phyloP scores from a whole-genome alignment of 2,888 invertebrate genomes.

The Blastobasis adustella region DNA sequence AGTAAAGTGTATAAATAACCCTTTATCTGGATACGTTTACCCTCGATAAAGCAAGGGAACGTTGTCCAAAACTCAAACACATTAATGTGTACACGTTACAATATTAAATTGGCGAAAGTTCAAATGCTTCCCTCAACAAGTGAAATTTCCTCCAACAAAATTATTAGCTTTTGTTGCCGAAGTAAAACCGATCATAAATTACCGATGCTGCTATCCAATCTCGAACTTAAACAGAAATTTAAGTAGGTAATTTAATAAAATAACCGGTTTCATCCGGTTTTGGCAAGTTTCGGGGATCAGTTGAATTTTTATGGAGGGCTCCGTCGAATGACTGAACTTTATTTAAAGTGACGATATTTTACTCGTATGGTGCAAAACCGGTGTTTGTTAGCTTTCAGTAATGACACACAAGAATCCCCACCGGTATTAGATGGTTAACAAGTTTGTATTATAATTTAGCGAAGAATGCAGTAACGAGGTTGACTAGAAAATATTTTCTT shows the following conservation, averaged over 20 bases:
- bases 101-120: conserved; percentile 40
- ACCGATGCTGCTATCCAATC: conserved; percentile 45
- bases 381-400: too few relatives aligned
- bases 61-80: conserved; percentile 26
- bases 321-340: not conserved
- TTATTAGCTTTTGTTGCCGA: conserved; percentile 49
- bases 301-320: conserved; percentile 8
- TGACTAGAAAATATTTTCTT: too few relatives aligned
- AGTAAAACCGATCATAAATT: conserved; percentile 59
- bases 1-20: too few relatives aligned
- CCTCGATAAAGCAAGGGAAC: conserved; percentile 9
- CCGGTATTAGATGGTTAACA: too few relatives aligned
- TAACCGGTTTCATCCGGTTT: conserved; percentile 20
- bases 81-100: conserved; percentile 28
- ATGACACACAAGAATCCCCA: too few relatives aligned
- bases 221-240: conserved; percentile 45
- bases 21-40: too few relatives aligned
- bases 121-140: conserved; percentile 28
- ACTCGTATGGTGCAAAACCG: too few relatives aligned
- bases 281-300: conserved; percentile 9
- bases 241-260: conserved; percentile 47
- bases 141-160: conserved; percentile 40
- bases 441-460: too few relatives aligned
- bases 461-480: too few relatives aligned
- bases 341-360: too few relatives aligned